phyloP scores from a whole-genome alignment of 2,888 invertebrate species.

The Cinara cedri region DNA sequence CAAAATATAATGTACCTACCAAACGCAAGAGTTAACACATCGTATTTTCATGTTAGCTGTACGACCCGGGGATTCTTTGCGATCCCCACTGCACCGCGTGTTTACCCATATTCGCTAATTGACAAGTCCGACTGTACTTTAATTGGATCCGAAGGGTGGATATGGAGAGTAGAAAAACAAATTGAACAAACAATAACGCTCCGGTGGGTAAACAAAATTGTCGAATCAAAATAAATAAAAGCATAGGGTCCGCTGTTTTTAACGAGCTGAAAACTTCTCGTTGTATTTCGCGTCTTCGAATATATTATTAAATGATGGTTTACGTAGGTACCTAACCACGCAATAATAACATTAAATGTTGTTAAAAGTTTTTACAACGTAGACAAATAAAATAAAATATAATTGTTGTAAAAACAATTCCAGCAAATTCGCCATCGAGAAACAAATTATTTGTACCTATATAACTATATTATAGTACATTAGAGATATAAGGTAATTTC shows the following conservation, averaged over 20 bases:
- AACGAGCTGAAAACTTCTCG: conserved; percentile 41
- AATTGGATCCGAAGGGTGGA: conserved; percentile 52
- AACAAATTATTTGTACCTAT: too few relatives aligned
- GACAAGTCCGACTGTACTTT: conserved; percentile 44
- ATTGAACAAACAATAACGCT: conserved; percentile 56
- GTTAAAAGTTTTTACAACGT: too few relatives aligned
- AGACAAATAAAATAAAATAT: too few relatives aligned
- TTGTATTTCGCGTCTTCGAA: conserved; percentile 6
- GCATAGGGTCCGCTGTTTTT: conserved; percentile 28
- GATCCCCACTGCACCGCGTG: neutral
- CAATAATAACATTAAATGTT: too few relatives aligned
- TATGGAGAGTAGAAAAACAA: conserved; percentile 42
- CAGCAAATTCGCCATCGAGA: too few relatives aligned
- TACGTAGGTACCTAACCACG: too few relatives aligned
- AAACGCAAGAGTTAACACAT: neutral
- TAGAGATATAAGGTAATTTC: too few relatives aligned
- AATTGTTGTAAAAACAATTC: too few relatives aligned
- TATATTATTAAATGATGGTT: too few relatives aligned
- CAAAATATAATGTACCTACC: neutral
- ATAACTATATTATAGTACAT: too few relatives aligned
- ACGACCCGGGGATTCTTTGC: neutral
- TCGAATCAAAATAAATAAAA: conserved; percentile 46
- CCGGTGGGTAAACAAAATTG: conserved; percentile 49
- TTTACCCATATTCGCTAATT: conserved; percentile 44
- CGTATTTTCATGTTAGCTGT: conserved; percentile 29